Percentiles rank a stretch among this genome's conserved stretches.
Evolutionary conservation across 2,888 invertebrate genomes (phyloP).

Genomic region (Acanthosepion esculentum): DNA sequence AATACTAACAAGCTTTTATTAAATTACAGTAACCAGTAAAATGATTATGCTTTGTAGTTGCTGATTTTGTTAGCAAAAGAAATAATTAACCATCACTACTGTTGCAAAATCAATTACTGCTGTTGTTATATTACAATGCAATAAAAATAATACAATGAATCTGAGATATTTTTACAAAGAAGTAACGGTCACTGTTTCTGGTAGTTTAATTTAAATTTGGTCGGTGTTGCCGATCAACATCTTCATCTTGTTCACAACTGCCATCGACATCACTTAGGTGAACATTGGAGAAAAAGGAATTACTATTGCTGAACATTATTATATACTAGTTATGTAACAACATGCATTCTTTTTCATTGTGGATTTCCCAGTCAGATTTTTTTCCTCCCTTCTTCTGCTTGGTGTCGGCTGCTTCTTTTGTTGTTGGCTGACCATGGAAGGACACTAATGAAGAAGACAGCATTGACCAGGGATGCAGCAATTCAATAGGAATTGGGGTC

Average conservation of each 20-base stretch:
- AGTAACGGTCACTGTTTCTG: neutral
- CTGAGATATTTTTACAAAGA: neutral
- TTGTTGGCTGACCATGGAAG: conserved; percentile 15
- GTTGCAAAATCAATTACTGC: too few relatives aligned
- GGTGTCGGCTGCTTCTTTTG: neutral
- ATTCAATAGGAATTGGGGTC: neutral
- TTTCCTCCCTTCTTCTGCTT: neutral
- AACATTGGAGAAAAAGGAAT: neutral
- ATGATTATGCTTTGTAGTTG: neutral
- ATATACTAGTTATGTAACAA: conserved; percentile 12
- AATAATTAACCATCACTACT: neutral
- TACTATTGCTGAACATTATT: neutral
- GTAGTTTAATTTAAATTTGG: neutral
- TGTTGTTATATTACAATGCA: too few relatives aligned
- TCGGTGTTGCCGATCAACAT: neutral
- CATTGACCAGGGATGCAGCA: neutral
- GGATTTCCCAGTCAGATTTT: neutral
- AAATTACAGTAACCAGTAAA: neutral
- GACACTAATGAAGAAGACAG: neutral
- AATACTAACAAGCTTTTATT: too few relatives aligned
- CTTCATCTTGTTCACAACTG: neutral
- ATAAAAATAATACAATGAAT: neutral
- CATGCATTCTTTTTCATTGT: neutral
- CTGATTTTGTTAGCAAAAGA: neutral
- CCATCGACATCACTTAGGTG: neutral